A percentile compares a stretch with the other conserved stretches of the same genome.
phyloP scores from a whole-genome alignment of 1,140 invertebrate species.

The Ostrea edulis region DNA sequence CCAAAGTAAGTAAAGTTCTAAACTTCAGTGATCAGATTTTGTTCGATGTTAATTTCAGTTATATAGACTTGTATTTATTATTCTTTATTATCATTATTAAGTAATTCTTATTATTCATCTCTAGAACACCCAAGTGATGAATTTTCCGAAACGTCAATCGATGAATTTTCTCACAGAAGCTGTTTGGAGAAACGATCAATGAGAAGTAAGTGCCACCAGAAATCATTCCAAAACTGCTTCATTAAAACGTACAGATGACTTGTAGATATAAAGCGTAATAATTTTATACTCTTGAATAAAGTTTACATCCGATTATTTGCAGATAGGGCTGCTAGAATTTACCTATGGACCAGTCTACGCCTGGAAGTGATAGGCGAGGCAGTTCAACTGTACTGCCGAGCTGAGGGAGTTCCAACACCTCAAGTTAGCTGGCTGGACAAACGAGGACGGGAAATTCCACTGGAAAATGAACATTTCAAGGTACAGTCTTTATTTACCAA shows the following conservation, averaged over 20 bases:
- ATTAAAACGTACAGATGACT: not conserved
- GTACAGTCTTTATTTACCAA: not conserved
- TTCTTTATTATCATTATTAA: not conserved
- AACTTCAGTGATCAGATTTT: not conserved
- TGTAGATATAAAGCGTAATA: not conserved
- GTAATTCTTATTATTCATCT: not conserved
- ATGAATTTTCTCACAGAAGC: not conserved
- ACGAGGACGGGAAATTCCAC: constrained; percentile 25
- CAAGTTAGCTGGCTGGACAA: constrained; percentile 26
- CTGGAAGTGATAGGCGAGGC: constrained; percentile 39
- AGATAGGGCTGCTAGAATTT: constrained; percentile 41
- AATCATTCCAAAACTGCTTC: not conserved
- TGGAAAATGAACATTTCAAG: constrained; percentile 41
- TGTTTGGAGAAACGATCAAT: not conserved
- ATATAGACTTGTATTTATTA: not conserved
- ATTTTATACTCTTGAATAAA: not conserved
- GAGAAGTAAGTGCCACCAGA: not conserved
- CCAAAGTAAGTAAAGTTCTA: not conserved
- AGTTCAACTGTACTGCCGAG: constrained; percentile 47
- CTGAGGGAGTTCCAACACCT: constrained; percentile 21
- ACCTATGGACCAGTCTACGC: constrained; percentile 42
- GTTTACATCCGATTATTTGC: not conserved
- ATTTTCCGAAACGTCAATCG: not conserved
- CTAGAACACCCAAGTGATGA: not conserved
- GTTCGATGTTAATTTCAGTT: not conserved